Conservation (phyloP, 2,113 vertebrate genomes). For the Salvelinus alpinus region DNA sequence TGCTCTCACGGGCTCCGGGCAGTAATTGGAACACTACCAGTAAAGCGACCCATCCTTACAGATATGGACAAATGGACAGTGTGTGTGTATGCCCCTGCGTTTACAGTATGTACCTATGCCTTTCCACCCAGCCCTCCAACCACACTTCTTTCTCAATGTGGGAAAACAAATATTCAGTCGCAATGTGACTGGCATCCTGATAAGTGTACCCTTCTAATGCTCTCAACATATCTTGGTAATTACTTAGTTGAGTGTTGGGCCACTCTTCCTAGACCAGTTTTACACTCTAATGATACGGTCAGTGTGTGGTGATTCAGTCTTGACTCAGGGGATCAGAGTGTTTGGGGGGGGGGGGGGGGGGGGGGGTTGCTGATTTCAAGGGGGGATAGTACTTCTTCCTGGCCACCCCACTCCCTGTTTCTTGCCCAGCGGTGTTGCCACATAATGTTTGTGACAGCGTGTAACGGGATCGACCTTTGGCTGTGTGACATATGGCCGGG, state of each 20-base stretch:
- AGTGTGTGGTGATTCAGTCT: neutral
- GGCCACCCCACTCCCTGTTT: conserved; percentile 35
- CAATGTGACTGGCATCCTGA: too few relatives aligned
- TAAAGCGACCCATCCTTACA: conserved; percentile 26
- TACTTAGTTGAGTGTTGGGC: too few relatives aligned
- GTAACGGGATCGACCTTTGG: conserved; percentile 35
- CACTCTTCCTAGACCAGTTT: too few relatives aligned
- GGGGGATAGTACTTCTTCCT: neutral
- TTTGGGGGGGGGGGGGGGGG: neutral
- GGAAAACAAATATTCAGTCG: too few relatives aligned
- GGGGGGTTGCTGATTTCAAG: neutral
- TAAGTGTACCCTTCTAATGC: too few relatives aligned
- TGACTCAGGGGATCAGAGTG: neutral
- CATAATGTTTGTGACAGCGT: conserved; percentile 41
- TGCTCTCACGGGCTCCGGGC: neutral
- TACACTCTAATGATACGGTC: neutral
- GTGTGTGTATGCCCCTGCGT: neutral
- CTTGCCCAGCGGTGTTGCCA: neutral
- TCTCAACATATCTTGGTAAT: too few relatives aligned
- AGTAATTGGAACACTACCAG: conserved; percentile 50
- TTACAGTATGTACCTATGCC: too few relatives aligned
- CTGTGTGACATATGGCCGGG: neutral
- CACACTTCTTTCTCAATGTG: too few relatives aligned
- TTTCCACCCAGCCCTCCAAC: too few relatives aligned
- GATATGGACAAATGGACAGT: neutral